These are phyloP conservation scores for Mycogona germanica DNA, from an alignment of 2,888 invertebrate species.

Conservation along the genomic window DNA sequence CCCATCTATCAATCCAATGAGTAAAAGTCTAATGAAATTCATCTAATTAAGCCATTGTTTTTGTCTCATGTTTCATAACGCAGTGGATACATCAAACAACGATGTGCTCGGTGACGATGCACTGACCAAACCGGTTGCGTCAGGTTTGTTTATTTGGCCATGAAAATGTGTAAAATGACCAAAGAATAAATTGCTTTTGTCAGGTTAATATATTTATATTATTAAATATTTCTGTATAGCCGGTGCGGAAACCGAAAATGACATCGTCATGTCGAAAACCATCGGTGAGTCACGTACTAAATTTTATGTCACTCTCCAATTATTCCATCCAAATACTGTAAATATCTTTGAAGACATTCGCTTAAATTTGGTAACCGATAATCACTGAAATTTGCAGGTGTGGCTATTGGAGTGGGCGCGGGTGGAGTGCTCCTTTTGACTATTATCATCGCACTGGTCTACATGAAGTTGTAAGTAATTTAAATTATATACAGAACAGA, in stretches of 20 bases:
- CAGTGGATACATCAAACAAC: slow-evolving; percentile 11
- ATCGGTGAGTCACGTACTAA: slow-evolving; percentile 2
- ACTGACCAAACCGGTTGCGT: slow-evolving; percentile 7
- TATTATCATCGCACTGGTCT: slow-evolving; percentile 19
- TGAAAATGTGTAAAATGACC: not conserved
- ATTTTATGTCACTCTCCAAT: no score
- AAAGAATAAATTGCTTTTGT: not conserved
- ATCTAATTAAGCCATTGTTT: no score
- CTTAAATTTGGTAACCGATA: not conserved
- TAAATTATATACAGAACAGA: not conserved
- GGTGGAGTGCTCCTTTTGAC: slow-evolving; percentile 18
- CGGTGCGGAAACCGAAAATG: slow-evolving; percentile 13
- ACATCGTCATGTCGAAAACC: slow-evolving; percentile 15
- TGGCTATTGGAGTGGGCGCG: slow-evolving; percentile 21
- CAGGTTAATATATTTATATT: not conserved
- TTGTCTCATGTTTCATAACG: not conserved
- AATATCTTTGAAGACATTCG: not conserved
- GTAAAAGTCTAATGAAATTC: no score
- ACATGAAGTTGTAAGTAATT: slow-evolving; percentile 20
- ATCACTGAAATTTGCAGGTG: slow-evolving; percentile 10
- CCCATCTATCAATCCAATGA: no score
- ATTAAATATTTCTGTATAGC: slow-evolving; percentile 1
- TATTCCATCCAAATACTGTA: no score
- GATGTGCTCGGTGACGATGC: slow-evolving; percentile 13
- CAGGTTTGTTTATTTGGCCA: slow-evolving; percentile 2